Evolutionary conservation across 2,888 invertebrate species (phyloP).

Genomic region (Strigamia transsilvanica): DNA sequence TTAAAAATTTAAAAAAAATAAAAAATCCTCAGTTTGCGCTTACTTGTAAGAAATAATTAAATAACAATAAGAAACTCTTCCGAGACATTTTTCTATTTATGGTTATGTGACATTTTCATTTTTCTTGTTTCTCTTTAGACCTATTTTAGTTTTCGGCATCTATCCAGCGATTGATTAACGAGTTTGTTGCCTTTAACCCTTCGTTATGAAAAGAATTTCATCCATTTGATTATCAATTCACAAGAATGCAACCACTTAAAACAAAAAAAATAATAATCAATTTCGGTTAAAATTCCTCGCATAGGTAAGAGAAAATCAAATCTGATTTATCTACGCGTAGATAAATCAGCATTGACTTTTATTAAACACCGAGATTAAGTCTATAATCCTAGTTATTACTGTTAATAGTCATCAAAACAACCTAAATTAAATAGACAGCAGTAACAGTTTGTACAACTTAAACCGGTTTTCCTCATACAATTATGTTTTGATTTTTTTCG

Average conservation of each 20-base stretch:
- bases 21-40: not conserved
- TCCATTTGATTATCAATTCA: not conserved
- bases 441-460: not conserved
- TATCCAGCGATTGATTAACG: slow-evolving; percentile 46
- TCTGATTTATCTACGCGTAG: not conserved
- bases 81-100: not conserved
- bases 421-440: slow-evolving; percentile 1
- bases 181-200: slow-evolving; percentile 33
- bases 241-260: not conserved
- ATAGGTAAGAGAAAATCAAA: not conserved
- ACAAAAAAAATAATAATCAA: no score
- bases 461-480: not conserved
- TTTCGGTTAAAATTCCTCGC: not conserved
- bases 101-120: slow-evolving; percentile 7
- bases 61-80: not conserved
- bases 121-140: not conserved
- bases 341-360: not conserved
- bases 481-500: no score
- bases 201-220: not conserved
- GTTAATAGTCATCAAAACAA: not conserved
- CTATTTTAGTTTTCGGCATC: slow-evolving; percentile 35
- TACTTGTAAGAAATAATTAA: not conserved
- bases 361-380: no score
- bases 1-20: no score
- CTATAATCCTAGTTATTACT: not conserved